Conservation (phyloP, 2,113 vertebrate species). For the Tachycineta bicolor region DNA sequence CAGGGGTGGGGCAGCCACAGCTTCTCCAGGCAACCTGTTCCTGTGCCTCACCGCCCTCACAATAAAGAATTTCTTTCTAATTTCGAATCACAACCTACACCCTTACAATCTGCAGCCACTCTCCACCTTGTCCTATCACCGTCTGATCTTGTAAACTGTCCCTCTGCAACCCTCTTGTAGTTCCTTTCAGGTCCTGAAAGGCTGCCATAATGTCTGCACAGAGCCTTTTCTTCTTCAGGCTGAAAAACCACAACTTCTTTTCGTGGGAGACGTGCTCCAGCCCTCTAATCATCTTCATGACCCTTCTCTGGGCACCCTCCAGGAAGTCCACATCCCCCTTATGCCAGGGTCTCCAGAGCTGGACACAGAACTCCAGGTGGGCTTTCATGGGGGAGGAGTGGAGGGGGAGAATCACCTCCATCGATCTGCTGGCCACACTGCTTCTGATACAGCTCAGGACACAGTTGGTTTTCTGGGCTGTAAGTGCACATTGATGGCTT, state of each 20-base stretch:
- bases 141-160: too few relatives aligned
- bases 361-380: background rate
- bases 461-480: background rate
- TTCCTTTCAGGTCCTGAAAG: background rate
- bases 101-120: background rate
- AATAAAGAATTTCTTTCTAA: background rate
- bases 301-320: background rate
- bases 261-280: background rate
- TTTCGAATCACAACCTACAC: background rate
- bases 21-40: background rate
- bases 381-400: background rate
- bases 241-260: background rate
- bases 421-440: background rate
- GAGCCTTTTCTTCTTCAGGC: background rate
- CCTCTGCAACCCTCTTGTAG: background rate
- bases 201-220: background rate
- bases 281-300: background rate
- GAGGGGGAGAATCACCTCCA: background rate
- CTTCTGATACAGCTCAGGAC: background rate
- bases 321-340: accelerated
- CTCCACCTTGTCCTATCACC: too few relatives aligned
- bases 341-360: background rate
- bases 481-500: background rate
- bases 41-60: background rate
- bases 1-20: background rate